These are phyloP conservation scores for Holothuria leucospilota DNA, from an alignment of 53 echinoderm and acorn worm species.

Conservation along the genomic window DNA sequence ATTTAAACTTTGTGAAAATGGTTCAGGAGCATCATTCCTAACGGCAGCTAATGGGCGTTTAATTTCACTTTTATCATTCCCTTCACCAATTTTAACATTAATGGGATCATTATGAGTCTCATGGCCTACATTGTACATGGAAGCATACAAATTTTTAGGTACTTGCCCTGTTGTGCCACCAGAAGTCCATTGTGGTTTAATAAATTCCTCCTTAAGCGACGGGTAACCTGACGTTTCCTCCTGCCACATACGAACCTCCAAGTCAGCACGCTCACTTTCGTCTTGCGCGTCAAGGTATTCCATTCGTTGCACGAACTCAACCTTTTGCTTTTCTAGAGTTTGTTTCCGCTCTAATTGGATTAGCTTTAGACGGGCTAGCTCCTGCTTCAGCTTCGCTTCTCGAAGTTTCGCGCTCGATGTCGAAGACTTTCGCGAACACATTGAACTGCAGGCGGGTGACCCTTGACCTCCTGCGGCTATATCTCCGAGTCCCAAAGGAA, in stretches of 20 bases:
- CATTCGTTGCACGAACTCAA: conserved; percentile 33
- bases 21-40: too few relatives aligned
- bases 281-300: neutral
- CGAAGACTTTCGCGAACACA: neutral
- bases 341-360: conserved; percentile 41
- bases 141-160: neutral
- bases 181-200: neutral
- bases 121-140: neutral
- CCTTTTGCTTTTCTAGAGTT: conserved; percentile 25
- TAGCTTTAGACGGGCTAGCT: conserved; percentile 42
- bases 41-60: too few relatives aligned
- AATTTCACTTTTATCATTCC: too few relatives aligned
- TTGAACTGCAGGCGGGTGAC: neutral
- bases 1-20: neutral
- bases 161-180: neutral
- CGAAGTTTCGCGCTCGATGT: conserved; percentile 41
- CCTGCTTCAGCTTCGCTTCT: conserved; percentile 36
- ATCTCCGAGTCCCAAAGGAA: neutral
- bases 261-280: conserved; percentile 22
- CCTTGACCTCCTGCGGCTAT: neutral
- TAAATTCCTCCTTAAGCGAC: neutral
- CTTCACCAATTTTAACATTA: too few relatives aligned
- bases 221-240: neutral
- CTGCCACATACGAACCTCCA: conserved; percentile 44
- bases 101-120: too few relatives aligned